A percentile compares a stretch with the other conserved stretches of the same genome.
phyloP scores from a whole-genome alignment of 2,797 vertebrate species.

The Anguilla obscura region DNA sequence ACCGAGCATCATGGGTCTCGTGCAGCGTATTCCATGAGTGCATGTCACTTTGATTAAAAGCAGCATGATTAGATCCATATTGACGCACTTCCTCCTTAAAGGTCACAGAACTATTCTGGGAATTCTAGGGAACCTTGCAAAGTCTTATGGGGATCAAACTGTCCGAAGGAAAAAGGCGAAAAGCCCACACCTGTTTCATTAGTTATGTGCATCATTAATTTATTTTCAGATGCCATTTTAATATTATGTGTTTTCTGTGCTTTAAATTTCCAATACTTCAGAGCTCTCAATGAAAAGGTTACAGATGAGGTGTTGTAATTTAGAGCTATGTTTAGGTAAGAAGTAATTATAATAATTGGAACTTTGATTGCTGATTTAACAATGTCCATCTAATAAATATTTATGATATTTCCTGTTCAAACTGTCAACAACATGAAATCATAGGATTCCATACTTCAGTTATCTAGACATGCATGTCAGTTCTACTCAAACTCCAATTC shows the following conservation, averaged over 20 bases:
- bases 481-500: no score
- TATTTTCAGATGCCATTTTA: constrained; percentile 17
- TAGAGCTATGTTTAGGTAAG: no score
- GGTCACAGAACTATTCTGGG: background rate
- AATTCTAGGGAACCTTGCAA: background rate
- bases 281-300: no score
- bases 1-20: background rate
- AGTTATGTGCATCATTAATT: background rate
- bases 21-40: background rate
- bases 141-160: background rate
- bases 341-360: no score
- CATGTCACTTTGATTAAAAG: background rate
- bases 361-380: no score
- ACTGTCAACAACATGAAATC: no score
- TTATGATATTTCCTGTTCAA: no score
- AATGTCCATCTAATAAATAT: no score
- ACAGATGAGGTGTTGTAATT: no score
- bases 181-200: background rate
- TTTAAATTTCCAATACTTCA: no score
- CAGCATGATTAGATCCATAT: constrained; percentile 3
- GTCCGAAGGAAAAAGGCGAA: background rate
- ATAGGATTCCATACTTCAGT: no score
- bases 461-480: no score
- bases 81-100: background rate
- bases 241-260: background rate